Evolutionary conservation across 2,888 invertebrate genomes (phyloP), one percentile per base, ranked within the genome.

Genomic region (Leucania comma): DNA sequence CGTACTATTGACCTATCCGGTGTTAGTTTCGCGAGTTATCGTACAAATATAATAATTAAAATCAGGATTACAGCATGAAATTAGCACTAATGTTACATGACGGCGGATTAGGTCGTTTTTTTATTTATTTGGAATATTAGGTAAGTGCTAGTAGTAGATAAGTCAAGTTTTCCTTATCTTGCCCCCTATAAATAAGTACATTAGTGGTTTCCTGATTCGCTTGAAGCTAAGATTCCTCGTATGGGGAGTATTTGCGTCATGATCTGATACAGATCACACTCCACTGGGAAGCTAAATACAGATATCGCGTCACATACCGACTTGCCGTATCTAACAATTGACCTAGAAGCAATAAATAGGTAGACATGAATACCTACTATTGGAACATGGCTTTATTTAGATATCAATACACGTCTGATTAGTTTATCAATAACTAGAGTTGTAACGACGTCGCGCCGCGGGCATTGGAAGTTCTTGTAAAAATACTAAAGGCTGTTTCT

Each of bases 241-340:
- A 24, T 50, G 24, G 14, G 62, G 10, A 62, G 46, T 68, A 62
- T 78, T 79, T 77, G 42, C 78, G 72, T 78, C 82, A 59, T 48
- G 24, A 58, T 65, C 65, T 51, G 58, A 81, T 54, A 64, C 54
- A 68, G 57, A 77, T 72, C 58, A 51, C 26, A 72, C 67, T 81
- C 46, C 61, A 57, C 46, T 51, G 59, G 62, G 42, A 50, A 68
- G 58, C 82, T 81, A 78, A 79, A 79, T 78, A 68, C 65, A 68
- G 82, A 51, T 56, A 65, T 68, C 46, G 56, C 79, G 46, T 66
- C 79, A 81, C 53, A 66, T 70, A 51, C 70, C 29, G 59, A 42
- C 38, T 78, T 72, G 42, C 68, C 68, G 24, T 75, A 22, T 32
- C 20, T 53, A 81, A 72, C 79, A 78, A 78, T 81, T 82, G 78